Evolutionary conservation across 2,797 vertebrate species (phyloP).

Genomic region (Graptemys geographica): DNA sequence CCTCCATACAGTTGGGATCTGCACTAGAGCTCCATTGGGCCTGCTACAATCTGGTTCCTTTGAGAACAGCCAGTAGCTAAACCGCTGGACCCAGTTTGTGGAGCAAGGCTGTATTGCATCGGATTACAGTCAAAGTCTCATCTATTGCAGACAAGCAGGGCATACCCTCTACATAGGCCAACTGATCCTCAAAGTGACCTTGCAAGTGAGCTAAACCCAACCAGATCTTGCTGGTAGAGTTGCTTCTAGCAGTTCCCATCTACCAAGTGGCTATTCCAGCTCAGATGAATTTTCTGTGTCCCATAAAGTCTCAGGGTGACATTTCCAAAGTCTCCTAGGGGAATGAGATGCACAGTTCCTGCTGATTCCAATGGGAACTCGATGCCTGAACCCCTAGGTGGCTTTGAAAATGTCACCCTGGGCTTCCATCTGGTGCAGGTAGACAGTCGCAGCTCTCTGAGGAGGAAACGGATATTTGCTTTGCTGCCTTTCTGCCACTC

Average conservation of each 20-base stretch:
- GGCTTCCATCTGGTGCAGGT: background rate
- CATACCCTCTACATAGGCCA: fast-evolving
- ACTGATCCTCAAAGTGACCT: background rate
- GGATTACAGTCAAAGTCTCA: background rate
- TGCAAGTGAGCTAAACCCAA: background rate
- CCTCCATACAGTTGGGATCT: background rate
- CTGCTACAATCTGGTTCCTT: background rate
- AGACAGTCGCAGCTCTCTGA: background rate
- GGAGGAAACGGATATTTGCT: background rate
- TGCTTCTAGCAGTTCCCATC: background rate
- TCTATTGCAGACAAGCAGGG: fast-evolving
- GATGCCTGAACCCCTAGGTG: background rate
- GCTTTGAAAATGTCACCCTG: background rate
- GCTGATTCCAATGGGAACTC: background rate
- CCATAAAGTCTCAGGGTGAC: background rate
- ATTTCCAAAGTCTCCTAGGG: background rate
- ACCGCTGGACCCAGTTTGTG: background rate
- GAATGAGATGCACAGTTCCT: background rate
- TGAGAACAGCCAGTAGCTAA: background rate
- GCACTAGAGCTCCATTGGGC: background rate
- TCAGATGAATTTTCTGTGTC: background rate
- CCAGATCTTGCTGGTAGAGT: background rate
- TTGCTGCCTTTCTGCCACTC: background rate
- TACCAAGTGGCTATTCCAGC: background rate
- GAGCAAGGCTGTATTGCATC: fast-evolving